A percentile compares a stretch with the other conserved stretches of the same genome.
Evolutionary conservation across 2,797 vertebrate genomes (phyloP).

Genomic region (Salarias fasciatus): DNA sequence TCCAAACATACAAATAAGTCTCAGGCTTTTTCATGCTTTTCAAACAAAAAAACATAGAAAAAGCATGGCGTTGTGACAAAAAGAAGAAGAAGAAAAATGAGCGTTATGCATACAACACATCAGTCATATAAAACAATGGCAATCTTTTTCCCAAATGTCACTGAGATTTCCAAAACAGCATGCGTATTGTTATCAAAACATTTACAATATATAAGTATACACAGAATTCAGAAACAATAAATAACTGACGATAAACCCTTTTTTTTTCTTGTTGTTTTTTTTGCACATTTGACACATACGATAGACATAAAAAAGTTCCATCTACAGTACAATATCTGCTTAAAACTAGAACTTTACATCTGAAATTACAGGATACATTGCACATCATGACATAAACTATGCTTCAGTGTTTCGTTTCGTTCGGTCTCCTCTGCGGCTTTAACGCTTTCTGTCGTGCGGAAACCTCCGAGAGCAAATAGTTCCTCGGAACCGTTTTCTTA

Average conservation of each 20-base stretch:
- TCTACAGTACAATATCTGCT: constrained; percentile 83
- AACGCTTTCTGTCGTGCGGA: constrained; percentile 46
- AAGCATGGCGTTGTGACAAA: constrained; percentile 74
- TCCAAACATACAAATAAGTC: constrained; percentile 68
- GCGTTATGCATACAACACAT: constrained; percentile 75
- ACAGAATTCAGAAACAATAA: constrained; percentile 86
- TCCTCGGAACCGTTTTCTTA: constrained; percentile 54
- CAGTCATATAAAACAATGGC: constrained; percentile 76
- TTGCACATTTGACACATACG: constrained; percentile 87
- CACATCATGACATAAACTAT: constrained; percentile 81
- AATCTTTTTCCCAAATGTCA: constrained; percentile 70
- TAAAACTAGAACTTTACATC: constrained; percentile 88
- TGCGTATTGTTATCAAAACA: constrained; percentile 90
- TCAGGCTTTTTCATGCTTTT: constrained; percentile 81
- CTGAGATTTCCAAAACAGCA: constrained; percentile 84
- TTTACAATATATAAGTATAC: constrained; percentile 86
- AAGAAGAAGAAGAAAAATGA: constrained; percentile 63
- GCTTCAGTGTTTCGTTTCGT: constrained; percentile 28
- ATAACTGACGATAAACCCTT: constrained; percentile 88
- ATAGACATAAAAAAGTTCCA: constrained; percentile 84
- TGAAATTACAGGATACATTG: constrained; percentile 91
- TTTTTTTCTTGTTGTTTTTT: constrained; percentile 80
- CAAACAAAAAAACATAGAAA: constrained; percentile 74
- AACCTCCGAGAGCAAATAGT: constrained; percentile 24
- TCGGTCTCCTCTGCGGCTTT: constrained; percentile 59